Percentiles rank a stretch among this genome's conserved stretches.
These are phyloP conservation scores for Vulpes vulpes DNA, from an alignment of 2,113 vertebrate species.

Conservation along the genomic window DNA sequence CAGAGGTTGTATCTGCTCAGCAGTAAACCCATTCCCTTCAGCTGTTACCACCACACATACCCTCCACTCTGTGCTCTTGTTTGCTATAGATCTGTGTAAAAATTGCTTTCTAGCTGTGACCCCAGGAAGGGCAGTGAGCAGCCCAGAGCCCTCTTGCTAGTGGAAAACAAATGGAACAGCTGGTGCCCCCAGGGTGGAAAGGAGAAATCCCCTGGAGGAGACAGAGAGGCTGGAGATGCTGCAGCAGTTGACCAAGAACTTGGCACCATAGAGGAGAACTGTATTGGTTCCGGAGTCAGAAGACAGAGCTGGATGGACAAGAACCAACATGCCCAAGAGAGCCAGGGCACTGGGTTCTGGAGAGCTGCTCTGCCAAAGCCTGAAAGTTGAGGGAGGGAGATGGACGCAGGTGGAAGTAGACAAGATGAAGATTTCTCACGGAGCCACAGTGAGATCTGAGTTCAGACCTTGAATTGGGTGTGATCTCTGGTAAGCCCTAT, in stretches of 20 bases:
- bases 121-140: neutral
- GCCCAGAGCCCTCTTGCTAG: neutral
- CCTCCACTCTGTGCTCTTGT: accelerated
- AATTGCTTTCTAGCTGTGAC: neutral
- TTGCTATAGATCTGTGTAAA: neutral
- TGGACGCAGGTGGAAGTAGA: accelerated
- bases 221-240: neutral
- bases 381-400: neutral
- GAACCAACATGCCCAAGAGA: neutral
- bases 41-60: accelerated
- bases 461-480: neutral
- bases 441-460: too few species aligned
- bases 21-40: neutral
- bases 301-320: too few species aligned
- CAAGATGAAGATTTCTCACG: neutral
- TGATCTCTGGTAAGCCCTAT: neutral
- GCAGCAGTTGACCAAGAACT: neutral
- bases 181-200: too few species aligned
- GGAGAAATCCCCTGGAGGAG: neutral
- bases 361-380: neutral
- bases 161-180: neutral
- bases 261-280: neutral
- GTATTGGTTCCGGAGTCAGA: neutral
- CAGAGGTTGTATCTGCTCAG: accelerated
- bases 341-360: accelerated